phyloP scores from a whole-genome alignment of 2,113 vertebrate genomes.

The Zeus faber region DNA sequence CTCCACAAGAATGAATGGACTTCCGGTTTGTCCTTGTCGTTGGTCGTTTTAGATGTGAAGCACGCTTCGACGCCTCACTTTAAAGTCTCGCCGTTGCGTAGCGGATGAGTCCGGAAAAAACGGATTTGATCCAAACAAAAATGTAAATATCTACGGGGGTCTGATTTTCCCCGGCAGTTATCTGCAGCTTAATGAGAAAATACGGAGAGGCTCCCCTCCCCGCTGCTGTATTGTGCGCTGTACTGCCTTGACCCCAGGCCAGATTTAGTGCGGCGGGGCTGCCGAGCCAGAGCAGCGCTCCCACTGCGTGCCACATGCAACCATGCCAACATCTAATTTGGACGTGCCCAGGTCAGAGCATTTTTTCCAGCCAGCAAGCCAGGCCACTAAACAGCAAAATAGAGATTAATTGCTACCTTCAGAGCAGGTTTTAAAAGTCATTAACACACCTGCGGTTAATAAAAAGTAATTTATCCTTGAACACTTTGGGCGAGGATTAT shows the following conservation, averaged over 20 bases:
- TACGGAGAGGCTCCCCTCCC: slow-evolving; percentile 35
- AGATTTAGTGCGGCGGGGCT: slow-evolving; percentile 56
- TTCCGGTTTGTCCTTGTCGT: too few species aligned
- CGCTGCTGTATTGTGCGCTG: slow-evolving; percentile 52
- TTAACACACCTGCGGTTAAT: slow-evolving; percentile 22
- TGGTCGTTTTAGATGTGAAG: too few species aligned
- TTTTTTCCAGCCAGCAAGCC: slow-evolving; percentile 45
- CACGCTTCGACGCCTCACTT: too few species aligned
- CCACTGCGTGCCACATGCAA: slow-evolving; percentile 53
- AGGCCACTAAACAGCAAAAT: slow-evolving; percentile 47
- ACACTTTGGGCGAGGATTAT: too few species aligned
- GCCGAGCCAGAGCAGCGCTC: slow-evolving; percentile 55
- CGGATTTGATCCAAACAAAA: too few species aligned
- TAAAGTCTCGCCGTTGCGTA: too few species aligned
- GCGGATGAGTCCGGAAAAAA: too few species aligned
- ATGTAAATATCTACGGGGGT: too few species aligned
- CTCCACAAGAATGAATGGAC: too few species aligned
- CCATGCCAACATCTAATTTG: slow-evolving; percentile 67
- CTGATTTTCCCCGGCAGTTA: slow-evolving; percentile 38
- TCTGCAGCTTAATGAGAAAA: slow-evolving; percentile 47
- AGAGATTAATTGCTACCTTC: slow-evolving; percentile 45
- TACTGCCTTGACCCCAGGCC: slow-evolving; percentile 50
- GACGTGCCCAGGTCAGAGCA: slow-evolving; percentile 60
- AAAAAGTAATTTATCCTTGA: too few species aligned
- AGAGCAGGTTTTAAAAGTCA: slow-evolving; percentile 34